A percentile compares a stretch with the other conserved stretches of the same genome.
Conservation (phyloP, 2,113 vertebrate species). For the Salvelinus alpinus region DNA sequence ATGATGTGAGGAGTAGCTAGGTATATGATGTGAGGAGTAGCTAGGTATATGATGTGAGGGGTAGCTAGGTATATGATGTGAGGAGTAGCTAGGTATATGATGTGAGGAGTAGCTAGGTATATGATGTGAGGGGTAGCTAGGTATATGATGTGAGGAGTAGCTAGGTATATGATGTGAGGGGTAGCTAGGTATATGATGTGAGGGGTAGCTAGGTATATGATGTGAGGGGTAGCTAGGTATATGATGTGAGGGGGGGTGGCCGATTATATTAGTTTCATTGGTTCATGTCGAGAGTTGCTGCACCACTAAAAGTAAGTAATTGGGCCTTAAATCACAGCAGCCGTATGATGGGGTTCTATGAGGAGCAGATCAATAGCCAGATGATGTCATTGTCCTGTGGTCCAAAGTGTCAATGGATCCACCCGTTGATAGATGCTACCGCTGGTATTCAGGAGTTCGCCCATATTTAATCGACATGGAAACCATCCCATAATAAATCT, state of each 20-base stretch:
- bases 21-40: background rate
- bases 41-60: background rate
- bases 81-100: background rate
- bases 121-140: too few species aligned
- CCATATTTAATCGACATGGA: slow-evolving; percentile 37
- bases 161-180: background rate
- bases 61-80: background rate
- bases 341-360: slow-evolving; percentile 35
- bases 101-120: background rate
- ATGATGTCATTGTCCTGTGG: slow-evolving; percentile 64
- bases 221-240: too few species aligned
- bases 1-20: background rate
- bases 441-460: slow-evolving; percentile 32
- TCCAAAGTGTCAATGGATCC: slow-evolving; percentile 37
- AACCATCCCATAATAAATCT: slow-evolving; percentile 40
- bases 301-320: slow-evolving; percentile 53
- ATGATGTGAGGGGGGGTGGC: background rate
- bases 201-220: background rate
- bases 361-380: slow-evolving; percentile 61
- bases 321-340: slow-evolving; percentile 52
- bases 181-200: background rate
- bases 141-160: background rate
- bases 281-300: slow-evolving; percentile 39
- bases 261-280: slow-evolving; percentile 37
- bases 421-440: slow-evolving; percentile 39